phyloP scores from a whole-genome alignment of 2,113 vertebrate species.

The Gasterosteus aculeatus region DNA sequence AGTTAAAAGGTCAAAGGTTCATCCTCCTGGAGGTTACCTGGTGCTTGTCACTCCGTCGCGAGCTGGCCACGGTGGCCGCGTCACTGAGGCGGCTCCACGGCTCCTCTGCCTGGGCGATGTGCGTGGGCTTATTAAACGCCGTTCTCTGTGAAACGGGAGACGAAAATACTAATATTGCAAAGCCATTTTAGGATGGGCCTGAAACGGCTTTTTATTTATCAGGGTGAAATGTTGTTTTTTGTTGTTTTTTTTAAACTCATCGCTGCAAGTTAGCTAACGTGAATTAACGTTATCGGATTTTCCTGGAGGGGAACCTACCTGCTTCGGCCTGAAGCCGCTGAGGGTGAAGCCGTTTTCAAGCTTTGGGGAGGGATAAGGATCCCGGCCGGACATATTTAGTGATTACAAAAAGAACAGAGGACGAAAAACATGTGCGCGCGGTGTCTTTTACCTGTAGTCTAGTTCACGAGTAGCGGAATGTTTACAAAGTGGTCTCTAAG shows the following conservation, averaged over 20 bases:
- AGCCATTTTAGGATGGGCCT: not conserved
- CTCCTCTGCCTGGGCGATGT: slow-evolving; percentile 82
- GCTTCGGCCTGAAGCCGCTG: slow-evolving; percentile 56
- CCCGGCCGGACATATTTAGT: slow-evolving; percentile 74
- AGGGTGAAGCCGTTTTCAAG: slow-evolving; percentile 73
- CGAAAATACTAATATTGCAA: not conserved
- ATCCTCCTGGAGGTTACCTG: slow-evolving; percentile 68
- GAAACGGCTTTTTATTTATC: not conserved
- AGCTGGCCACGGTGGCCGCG: slow-evolving; percentile 75
- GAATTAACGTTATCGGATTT: not conserved
- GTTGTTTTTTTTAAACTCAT: not conserved
- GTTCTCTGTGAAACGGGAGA: slow-evolving; percentile 68
- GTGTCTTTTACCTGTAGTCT: not conserved
- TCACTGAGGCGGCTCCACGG: slow-evolving; percentile 84
- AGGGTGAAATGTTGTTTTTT: not conserved
- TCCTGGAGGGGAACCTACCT: slow-evolving; percentile 69
- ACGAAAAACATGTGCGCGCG: not conserved
- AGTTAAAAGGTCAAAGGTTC: not conserved
- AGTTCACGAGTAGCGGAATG: not conserved
- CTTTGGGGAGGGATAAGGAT: slow-evolving; percentile 74
- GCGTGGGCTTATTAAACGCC: slow-evolving; percentile 62
- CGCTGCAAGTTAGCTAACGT: not conserved
- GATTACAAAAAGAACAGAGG: not conserved
- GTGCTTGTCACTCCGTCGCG: slow-evolving; percentile 58
- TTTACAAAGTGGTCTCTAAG: slow-evolving; percentile 71